Conservation (phyloP, 2,113 vertebrate genomes). For the Bubo blakistoni region DNA sequence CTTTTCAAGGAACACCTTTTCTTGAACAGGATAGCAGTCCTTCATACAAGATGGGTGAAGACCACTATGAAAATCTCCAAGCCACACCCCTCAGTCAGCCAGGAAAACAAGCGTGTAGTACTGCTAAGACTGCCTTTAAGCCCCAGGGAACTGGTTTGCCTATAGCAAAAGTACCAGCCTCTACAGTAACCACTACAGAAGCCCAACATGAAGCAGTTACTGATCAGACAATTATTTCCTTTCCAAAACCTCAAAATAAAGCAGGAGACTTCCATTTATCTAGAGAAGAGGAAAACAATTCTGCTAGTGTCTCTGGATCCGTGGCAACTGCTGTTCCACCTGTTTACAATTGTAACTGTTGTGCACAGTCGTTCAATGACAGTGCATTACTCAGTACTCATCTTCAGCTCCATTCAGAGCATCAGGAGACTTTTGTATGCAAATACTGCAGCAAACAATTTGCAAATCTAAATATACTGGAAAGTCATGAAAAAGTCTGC, state of each 20-base stretch:
- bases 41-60: conserved; percentile 25
- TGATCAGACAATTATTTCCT: conserved; percentile 25
- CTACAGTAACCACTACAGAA: conserved; percentile 28
- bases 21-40: conserved; percentile 29
- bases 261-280: conserved; percentile 32
- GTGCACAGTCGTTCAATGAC: conserved; percentile 84
- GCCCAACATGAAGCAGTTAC: not conserved
- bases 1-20: conserved; percentile 59
- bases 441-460: conserved; percentile 92
- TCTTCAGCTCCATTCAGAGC: conserved; percentile 84
- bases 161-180: conserved; percentile 9
- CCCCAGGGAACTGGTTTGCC: conserved; percentile 35
- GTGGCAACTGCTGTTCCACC: conserved; percentile 66
- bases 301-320: conserved; percentile 57
- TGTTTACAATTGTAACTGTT: conserved; percentile 80
- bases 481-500: conserved; percentile 88
- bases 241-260: conserved; percentile 40
- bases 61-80: conserved; percentile 39
- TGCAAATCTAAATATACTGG: conserved; percentile 84
- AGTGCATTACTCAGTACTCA: conserved; percentile 79
- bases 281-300: conserved; percentile 59
- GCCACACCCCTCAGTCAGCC: conserved; percentile 41
- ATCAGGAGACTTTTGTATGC: conserved; percentile 83
- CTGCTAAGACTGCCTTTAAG: conserved; percentile 48
- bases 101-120: conserved; percentile 34